Conservation (phyloP, 2,797 vertebrate genomes). For the Syngnathus acus region DNA sequence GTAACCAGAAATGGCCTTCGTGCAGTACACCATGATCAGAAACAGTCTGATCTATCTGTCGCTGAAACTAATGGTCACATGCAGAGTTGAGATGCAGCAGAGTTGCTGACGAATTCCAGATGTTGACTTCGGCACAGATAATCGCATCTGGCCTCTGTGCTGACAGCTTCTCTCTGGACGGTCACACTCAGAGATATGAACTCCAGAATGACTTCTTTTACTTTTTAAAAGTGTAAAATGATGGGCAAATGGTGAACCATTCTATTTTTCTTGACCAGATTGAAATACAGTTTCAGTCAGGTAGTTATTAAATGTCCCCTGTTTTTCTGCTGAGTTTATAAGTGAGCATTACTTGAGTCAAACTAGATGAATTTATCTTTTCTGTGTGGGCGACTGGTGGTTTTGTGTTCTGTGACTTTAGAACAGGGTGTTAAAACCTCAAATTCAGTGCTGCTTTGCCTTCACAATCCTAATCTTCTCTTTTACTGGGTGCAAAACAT, state of each 20-base stretch:
- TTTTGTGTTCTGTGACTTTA: too few species aligned
- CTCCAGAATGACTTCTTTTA: background rate
- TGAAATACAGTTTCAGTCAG: background rate
- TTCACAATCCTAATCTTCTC: background rate
- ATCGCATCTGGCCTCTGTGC: conserved; percentile 47
- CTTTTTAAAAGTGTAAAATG: background rate
- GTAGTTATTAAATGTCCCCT: too few species aligned
- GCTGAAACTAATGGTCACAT: conserved; percentile 29
- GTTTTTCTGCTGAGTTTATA: background rate
- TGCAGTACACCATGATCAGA: conserved; percentile 9
- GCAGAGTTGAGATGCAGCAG: conserved; percentile 8
- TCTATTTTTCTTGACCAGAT: background rate
- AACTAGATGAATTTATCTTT: too few species aligned
- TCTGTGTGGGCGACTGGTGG: too few species aligned
- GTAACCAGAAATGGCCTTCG: conserved; percentile 5
- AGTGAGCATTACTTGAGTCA: background rate
- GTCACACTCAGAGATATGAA: conserved; percentile 1
- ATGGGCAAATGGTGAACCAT: background rate
- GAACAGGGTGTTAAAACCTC: background rate
- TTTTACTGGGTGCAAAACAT: background rate
- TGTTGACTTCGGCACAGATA: conserved; percentile 51
- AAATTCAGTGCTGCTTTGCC: background rate
- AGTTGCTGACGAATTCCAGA: conserved; percentile 48
- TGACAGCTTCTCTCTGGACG: conserved; percentile 38
- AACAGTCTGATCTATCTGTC: conserved; percentile 26